Percentiles rank a stretch among this genome's conserved stretches.
Conservation (phyloP, 2,113 vertebrate genomes). For the Struthio camelus region DNA sequence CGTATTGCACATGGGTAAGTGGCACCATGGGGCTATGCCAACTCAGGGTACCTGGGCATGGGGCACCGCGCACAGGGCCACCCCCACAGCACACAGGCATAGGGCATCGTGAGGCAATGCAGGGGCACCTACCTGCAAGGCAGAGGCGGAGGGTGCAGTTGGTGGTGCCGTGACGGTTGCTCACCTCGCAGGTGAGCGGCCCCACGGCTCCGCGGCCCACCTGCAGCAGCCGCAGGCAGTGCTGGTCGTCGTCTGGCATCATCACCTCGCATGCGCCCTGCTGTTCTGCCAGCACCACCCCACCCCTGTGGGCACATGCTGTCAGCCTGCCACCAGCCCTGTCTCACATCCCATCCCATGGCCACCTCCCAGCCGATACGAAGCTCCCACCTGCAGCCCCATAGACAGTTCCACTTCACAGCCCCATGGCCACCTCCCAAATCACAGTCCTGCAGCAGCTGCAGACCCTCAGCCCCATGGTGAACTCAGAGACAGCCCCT, state of each 20-base stretch:
- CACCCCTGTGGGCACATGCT: constrained; percentile 73
- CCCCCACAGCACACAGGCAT: neutral
- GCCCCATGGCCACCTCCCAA: too few relatives aligned
- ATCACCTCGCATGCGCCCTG: constrained; percentile 83
- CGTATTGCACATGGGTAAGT: neutral
- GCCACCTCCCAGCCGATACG: neutral
- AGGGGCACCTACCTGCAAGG: constrained; percentile 83
- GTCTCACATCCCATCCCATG: neutral
- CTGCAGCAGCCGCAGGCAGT: constrained; percentile 83
- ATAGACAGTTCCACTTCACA: neutral
- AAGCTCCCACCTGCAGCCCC: rapidly evolving
- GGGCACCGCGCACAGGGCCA: neutral
- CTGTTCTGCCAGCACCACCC: constrained; percentile 76
- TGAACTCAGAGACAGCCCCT: too few relatives aligned
- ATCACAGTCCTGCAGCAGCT: too few relatives aligned
- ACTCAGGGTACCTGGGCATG: neutral
- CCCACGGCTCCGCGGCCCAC: constrained; percentile 82
- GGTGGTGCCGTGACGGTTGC: constrained; percentile 86
- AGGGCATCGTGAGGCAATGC: neutral
- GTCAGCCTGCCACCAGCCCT: neutral
- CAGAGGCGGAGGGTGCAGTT: constrained; percentile 82
- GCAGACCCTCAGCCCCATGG: too few relatives aligned
- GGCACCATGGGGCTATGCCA: neutral
- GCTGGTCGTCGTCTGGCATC: constrained; percentile 92
- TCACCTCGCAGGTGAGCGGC: constrained; percentile 84